Evolutionary conservation across 2,113 vertebrate genomes (phyloP).

Genomic region (Alexandromys fortis): DNA sequence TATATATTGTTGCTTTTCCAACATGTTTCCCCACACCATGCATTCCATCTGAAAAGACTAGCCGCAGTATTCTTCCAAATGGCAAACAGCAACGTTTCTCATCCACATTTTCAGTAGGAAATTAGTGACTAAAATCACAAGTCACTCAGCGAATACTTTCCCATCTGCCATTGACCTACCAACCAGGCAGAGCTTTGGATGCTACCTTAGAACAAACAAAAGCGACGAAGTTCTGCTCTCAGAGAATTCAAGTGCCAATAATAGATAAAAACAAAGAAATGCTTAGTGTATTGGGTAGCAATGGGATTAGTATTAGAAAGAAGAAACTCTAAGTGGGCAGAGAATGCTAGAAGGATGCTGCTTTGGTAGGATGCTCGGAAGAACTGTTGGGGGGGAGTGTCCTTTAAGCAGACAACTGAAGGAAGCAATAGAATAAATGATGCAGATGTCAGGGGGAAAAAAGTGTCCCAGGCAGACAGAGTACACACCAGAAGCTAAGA

Average conservation of each 20-base stretch:
- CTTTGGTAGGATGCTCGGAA: background rate
- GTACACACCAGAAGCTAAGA: background rate
- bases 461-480: background rate
- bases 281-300: background rate
- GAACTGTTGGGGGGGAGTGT: background rate
- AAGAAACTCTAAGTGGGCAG: background rate
- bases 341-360: background rate
- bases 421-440: background rate
- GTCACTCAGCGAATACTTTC: background rate
- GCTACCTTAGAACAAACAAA: background rate
- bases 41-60: background rate
- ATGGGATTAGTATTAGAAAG: background rate
- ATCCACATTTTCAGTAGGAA: background rate
- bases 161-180: too few relatives aligned
- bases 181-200: background rate
- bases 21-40: background rate
- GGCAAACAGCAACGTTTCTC: background rate
- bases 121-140: background rate
- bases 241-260: background rate
- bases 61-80: constrained; percentile 11
- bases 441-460: background rate
- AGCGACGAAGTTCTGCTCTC: background rate
- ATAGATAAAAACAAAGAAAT: background rate
- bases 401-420: background rate
- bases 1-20: background rate